These are phyloP conservation scores for Chaetoderma sp. DNA, from an alignment of 2,888 invertebrate species.

Conservation along the genomic window DNA sequence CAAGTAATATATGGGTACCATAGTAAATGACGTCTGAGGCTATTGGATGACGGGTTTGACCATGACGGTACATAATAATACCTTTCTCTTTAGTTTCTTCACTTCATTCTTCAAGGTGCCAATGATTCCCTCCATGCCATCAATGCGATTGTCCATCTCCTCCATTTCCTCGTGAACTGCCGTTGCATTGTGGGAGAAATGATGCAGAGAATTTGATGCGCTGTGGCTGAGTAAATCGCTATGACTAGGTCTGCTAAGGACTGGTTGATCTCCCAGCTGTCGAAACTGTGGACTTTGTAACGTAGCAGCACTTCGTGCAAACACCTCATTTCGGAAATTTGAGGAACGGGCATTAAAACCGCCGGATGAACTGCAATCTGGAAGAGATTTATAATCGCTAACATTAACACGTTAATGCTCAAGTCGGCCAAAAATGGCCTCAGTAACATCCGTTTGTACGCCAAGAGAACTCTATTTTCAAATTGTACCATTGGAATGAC, in stretches of 20 bases:
- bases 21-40: no score
- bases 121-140: constrained; percentile 74
- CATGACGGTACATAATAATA: constrained; percentile 27
- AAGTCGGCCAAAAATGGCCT: no score
- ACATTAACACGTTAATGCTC: no score
- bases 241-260: not conserved
- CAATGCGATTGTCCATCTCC: constrained; percentile 60
- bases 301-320: constrained; percentile 47
- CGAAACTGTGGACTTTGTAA: constrained; percentile 48
- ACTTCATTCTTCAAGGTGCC: constrained; percentile 73
- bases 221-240: not conserved
- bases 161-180: constrained; percentile 39
- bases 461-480: no score
- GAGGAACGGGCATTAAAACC: constrained; percentile 66
- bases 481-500: no score
- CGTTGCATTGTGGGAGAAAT: no score
- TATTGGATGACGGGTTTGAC: not conserved
- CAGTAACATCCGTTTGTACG: no score
- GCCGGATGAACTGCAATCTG: constrained; percentile 68
- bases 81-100: constrained; percentile 72
- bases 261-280: not conserved
- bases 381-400: constrained; percentile 14
- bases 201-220: not conserved
- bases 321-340: constrained; percentile 62
- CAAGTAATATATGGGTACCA: no score